Evolutionary conservation across 2,888 invertebrate species (phyloP).

Genomic region (Biston stratarius): DNA sequence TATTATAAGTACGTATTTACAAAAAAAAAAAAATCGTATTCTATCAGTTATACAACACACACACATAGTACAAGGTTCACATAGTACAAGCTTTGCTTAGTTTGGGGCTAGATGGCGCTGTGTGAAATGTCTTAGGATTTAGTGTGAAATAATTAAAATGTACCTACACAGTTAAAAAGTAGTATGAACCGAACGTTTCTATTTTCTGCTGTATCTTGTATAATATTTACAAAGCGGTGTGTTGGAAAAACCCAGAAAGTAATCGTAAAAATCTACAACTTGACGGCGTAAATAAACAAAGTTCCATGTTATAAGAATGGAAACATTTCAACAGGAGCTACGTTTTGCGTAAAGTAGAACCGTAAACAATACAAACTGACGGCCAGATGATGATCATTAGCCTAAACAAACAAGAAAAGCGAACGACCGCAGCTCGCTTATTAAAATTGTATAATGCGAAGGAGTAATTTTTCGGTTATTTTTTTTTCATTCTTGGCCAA

Average conservation of each 20-base stretch:
- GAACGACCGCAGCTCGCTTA: constrained; percentile 45
- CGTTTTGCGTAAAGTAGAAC: constrained; percentile 20
- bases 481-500: no score
- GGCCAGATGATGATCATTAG: constrained; percentile 37
- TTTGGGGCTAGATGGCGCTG: no score
- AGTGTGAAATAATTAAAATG: no score
- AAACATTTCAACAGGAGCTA: constrained; percentile 36
- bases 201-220: constrained; percentile 9
- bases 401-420: constrained; percentile 37
- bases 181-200: background rate
- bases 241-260: constrained; percentile 25
- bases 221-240: constrained; percentile 24
- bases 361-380: constrained; percentile 40
- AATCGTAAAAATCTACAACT: constrained; percentile 39
- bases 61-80: no score
- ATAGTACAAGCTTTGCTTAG: no score
- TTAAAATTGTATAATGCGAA: constrained; percentile 35
- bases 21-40: no score
- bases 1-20: no score
- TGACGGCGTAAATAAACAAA: constrained; percentile 42
- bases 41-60: no score
- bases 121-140: no score
- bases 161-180: background rate
- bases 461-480: constrained; percentile 33
- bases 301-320: constrained; percentile 28